Conservation (phyloP, 2,797 vertebrate species). For the Manis pentadactyla region DNA sequence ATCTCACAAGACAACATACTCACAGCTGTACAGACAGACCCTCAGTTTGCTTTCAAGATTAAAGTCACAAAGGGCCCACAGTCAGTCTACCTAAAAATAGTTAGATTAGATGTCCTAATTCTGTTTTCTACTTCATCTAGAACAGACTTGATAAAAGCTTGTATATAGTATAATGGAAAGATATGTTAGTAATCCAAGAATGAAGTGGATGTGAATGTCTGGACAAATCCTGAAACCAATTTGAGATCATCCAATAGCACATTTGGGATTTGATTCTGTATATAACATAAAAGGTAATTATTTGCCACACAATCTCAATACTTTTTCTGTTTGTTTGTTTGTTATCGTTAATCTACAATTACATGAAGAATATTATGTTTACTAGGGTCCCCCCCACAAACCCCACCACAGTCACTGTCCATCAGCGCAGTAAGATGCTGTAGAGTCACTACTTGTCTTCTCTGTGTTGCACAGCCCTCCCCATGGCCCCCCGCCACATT, state of each 20-base stretch:
- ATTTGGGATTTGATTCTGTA: neutral
- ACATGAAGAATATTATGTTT: too few species aligned
- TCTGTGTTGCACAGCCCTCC: too few species aligned
- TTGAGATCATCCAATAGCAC: neutral
- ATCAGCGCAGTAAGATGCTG: too few species aligned
- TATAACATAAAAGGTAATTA: neutral
- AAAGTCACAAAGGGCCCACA: neutral
- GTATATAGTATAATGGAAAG: neutral
- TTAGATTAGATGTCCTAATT: constrained; percentile 49
- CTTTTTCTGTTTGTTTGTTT: neutral
- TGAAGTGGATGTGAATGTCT: neutral
- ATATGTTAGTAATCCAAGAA: neutral
- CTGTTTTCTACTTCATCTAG: constrained; percentile 32
- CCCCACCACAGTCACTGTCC: too few species aligned
- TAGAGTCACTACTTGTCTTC: too few species aligned
- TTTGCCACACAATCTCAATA: neutral
- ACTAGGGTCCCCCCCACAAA: too few species aligned
- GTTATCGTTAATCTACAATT: too few species aligned
- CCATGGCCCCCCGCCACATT: too few species aligned
- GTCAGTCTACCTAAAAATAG: constrained; percentile 41
- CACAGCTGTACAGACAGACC: neutral
- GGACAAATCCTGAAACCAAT: constrained; percentile 31
- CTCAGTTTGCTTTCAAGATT: constrained; percentile 42
- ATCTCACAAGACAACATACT: constrained; percentile 33
- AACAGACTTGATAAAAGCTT: neutral